Conservation (phyloP, 2,888 invertebrate genomes). For the Therioaphis trifolii region DNA sequence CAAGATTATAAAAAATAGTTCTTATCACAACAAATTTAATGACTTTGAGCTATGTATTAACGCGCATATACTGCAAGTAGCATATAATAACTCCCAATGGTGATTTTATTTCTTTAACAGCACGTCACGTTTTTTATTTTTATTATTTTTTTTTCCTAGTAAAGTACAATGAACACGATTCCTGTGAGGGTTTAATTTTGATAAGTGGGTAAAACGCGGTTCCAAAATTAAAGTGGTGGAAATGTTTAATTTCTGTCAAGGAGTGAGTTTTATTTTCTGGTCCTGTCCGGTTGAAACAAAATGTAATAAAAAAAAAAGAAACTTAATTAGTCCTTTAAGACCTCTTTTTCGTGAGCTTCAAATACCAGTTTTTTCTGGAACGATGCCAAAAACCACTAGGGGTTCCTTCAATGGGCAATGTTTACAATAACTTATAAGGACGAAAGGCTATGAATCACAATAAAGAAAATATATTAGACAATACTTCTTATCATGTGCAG, state of each 20-base stretch:
- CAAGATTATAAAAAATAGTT: constrained; percentile 12
- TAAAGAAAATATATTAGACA: constrained; percentile 53
- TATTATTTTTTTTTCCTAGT: constrained; percentile 4
- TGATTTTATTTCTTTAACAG: not conserved
- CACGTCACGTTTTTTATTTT: constrained; percentile 19
- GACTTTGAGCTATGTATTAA: constrained; percentile 7
- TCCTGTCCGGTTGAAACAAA: constrained; percentile 23
- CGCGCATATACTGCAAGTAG: not conserved
- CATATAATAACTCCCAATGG: not conserved
- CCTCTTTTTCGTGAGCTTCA: constrained; percentile 22
- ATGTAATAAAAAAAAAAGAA: constrained; percentile 35
- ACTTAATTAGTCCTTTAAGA: constrained; percentile 56
- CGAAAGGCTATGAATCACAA: constrained; percentile 46
- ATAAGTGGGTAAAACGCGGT: constrained; percentile 30
- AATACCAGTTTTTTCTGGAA: constrained; percentile 52
- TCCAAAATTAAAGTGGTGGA: constrained; percentile 31
- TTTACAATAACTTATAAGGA: constrained; percentile 50
- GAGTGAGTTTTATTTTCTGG: constrained; percentile 12
- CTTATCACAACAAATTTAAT: not conserved
- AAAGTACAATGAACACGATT: not conserved
- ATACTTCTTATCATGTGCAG: constrained; percentile 44
- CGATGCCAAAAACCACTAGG: constrained; percentile 47
- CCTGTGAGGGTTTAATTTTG: constrained; percentile 23
- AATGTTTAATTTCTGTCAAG: constrained; percentile 52
- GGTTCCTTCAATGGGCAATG: constrained; percentile 40